Percentiles rank a stretch among this genome's conserved stretches.
Evolutionary conservation across 2,113 vertebrate genomes (phyloP).

Genomic region (Prunella himalayana): DNA sequence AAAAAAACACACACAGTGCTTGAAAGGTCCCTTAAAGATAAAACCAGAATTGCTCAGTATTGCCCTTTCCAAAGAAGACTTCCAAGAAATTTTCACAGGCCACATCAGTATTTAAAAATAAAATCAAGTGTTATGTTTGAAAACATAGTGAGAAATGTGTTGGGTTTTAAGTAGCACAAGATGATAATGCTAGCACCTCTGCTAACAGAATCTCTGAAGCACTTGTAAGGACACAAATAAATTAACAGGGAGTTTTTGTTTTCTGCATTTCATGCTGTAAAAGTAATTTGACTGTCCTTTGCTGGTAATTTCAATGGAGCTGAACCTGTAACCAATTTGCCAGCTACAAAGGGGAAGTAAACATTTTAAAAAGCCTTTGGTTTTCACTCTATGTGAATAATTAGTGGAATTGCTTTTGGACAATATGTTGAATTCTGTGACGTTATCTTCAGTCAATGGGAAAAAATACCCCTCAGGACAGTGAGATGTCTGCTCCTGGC

Average conservation of each 20-base stretch:
- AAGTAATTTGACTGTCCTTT: constrained; percentile 11
- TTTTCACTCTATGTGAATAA: not conserved
- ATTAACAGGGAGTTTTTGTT: constrained; percentile 49
- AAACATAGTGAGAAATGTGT: constrained; percentile 53
- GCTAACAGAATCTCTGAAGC: constrained; percentile 55
- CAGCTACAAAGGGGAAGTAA: not conserved
- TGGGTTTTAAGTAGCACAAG: constrained; percentile 38
- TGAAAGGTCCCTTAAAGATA: constrained; percentile 57
- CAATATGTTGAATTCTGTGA: not conserved
- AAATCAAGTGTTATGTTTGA: constrained; percentile 53
- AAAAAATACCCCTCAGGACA: not conserved
- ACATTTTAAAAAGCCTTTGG: not conserved
- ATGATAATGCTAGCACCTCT: constrained; percentile 39
- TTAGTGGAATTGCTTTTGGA: not conserved
- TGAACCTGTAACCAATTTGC: not conserved
- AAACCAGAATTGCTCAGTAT: constrained; percentile 25
- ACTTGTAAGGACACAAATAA: constrained; percentile 43
- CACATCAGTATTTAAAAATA: constrained; percentile 49
- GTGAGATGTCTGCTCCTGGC: not conserved
- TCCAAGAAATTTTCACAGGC: constrained; percentile 54
- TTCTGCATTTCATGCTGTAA: constrained; percentile 6
- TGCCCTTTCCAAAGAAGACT: constrained; percentile 45
- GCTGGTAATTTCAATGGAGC: not conserved
- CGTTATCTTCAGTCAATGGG: not conserved
- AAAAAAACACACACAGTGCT: not conserved